Percentiles rank a stretch among this genome's conserved stretches.
These are phyloP conservation scores for Xiphorhynchus erythropygius DNA, from an alignment of 2,797 vertebrate species.

Conservation along the genomic window DNA sequence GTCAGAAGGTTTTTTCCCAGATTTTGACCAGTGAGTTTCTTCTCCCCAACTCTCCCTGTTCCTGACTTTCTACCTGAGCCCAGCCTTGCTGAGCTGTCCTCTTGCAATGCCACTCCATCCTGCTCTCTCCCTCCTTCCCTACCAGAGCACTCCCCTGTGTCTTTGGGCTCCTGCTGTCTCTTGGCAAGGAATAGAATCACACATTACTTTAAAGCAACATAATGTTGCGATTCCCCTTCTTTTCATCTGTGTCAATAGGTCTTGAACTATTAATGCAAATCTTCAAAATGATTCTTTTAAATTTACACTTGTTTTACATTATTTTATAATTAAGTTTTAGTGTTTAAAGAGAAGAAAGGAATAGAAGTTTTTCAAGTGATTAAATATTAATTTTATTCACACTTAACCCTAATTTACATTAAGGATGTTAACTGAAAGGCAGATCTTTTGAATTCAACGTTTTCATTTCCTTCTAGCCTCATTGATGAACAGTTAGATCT, in stretches of 20 bases:
- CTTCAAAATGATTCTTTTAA: conserved; percentile 57
- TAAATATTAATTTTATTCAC: conserved; percentile 63
- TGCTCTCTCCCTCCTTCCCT: neutral
- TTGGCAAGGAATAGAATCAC: neutral
- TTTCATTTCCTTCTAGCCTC: conserved; percentile 60
- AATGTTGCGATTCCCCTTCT: conserved; percentile 31
- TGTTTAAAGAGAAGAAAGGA: conserved; percentile 49
- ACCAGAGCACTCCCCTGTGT: neutral
- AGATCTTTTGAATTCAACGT: conserved; percentile 47
- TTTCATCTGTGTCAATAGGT: conserved; percentile 17
- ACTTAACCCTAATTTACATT: conserved; percentile 72
- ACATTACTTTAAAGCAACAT: conserved; percentile 5
- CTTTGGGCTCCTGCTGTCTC: neutral
- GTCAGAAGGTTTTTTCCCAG: accelerated
- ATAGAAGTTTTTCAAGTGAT: conserved; percentile 50
- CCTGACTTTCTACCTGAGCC: neutral
- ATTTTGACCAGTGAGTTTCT: neutral
- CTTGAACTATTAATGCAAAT: conserved; percentile 43
- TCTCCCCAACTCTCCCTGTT: accelerated
- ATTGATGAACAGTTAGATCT: conserved; percentile 66
- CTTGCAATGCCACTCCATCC: neutral
- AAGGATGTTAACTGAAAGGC: conserved; percentile 54
- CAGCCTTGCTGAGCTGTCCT: neutral
- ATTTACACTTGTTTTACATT: conserved; percentile 69
- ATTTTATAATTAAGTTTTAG: conserved; percentile 61